Base-by-base conservation (phyloP, 2,888 invertebrate genomes). In the Pheosia tremula region DNA sequence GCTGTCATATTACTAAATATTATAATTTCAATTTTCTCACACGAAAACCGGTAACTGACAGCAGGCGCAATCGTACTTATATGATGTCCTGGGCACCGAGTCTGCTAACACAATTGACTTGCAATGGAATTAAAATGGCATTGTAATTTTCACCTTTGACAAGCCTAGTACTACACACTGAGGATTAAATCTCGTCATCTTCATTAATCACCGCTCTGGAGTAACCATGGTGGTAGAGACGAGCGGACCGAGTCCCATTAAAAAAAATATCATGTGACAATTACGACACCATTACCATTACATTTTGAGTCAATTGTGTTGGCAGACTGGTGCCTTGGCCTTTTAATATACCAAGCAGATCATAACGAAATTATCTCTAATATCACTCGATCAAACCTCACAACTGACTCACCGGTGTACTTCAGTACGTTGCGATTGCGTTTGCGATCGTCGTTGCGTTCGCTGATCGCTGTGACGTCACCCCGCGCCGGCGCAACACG, bases 401-500 rank as follows among this genome's bases (percentile, higher is more conserved):
- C 77, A 66, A 61, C 65, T 55, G 65, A 78, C 79, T 80, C 79
- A 80, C 71, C 78, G 75, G 61, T 76, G 74, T 74, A 72, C 72
- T 78, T 76, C 69, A 72, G 66, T 68, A 71, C 63, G 63, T 68
- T 60, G 57, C 67, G 62, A 54, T 69, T 61, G 58, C 67, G 61
- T 50, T 49, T 43, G 61, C 66, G 68, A 69, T 61, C 72, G 58
- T 57, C 68, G 68, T 64, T 73, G 65, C 61, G 63, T 68, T 62
- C 57, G 66, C 69, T 65, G 61, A 66, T 62, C 75, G 69, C 75
- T 71, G 76, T 75, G 79, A 75, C 78, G 76, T 82, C 80, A 83
- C 74, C 24, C 24, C 74, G 77, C 79, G 79, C 79, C 72, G 79
- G 74, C 69, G 69, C 68, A 62, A 71, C 78, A 77, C 81, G 78